Conservation (phyloP, 2,113 vertebrate species). For the Sylvilagus bachmani region DNA sequence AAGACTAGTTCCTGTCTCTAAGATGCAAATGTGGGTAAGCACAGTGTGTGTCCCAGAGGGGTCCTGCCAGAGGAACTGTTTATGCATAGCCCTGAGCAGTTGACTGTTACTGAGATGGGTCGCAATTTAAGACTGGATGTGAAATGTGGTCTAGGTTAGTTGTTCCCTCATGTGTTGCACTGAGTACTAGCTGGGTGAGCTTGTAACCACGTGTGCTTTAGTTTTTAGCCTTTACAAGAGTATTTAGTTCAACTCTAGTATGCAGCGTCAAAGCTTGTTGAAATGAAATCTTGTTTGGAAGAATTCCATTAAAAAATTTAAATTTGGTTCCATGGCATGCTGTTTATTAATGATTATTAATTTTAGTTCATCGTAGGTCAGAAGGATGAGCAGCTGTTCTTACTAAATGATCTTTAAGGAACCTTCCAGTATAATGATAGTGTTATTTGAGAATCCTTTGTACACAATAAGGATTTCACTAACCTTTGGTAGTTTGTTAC, state of each 20-base stretch:
- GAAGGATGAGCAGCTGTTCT: constrained; percentile 26
- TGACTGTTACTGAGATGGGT: constrained; percentile 27
- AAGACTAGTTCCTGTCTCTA: background rate
- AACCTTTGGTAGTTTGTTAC: constrained; percentile 57
- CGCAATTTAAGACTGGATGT: constrained; percentile 45
- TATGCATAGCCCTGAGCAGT: background rate
- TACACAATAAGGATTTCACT: constrained; percentile 20
- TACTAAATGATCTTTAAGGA: constrained; percentile 46
- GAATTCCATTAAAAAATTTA: constrained; percentile 47
- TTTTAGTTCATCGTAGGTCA: constrained; percentile 51
- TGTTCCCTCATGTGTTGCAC: background rate
- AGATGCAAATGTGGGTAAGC: background rate
- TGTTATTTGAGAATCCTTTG: constrained; percentile 57
- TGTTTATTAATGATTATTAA: constrained; percentile 42
- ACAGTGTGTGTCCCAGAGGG: background rate
- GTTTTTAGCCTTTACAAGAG: constrained; percentile 19
- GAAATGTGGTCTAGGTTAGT: background rate
- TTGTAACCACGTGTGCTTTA: constrained; percentile 46
- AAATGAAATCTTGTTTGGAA: constrained; percentile 41
- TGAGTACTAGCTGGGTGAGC: background rate
- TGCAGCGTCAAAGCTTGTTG: background rate
- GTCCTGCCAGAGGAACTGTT: constrained; percentile 4
- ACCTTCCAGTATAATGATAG: background rate
- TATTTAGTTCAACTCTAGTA: constrained; percentile 30
- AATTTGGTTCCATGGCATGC: background rate